Base-by-base conservation (phyloP, 2,797 vertebrate genomes). In the Chromis chromis region DNA sequence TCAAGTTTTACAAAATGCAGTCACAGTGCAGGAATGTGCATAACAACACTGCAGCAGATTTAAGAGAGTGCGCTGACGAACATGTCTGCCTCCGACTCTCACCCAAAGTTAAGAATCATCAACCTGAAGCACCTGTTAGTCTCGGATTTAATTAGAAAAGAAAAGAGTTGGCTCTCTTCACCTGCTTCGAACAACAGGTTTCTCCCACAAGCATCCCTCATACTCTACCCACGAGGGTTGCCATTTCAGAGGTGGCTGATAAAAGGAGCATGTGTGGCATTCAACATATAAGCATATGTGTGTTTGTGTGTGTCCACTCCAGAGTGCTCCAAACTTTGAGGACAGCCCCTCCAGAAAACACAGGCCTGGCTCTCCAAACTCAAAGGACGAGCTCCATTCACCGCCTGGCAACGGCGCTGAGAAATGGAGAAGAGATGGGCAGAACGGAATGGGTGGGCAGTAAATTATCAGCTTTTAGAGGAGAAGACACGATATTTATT, bases 251-350 rank as follows among this genome's bases (percentile, higher is more conserved):
- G 80, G 77, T 85, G 86, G 77, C 77, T 79, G 70, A 88, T 89
- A 84, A 90, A 50, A 88, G 86, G 81, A 85, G 69, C 86, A 79
- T 90, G 86, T 89, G 82, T 82, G 71, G 87, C 79, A 82, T 89
- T 90, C 83, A 90, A 84, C 70, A 83, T 87, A 64, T 70, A 44
- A 86, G 81, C 76, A 79, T 85, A 78, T 84, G 79, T 81, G 81
- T 81, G 74, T 81, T 74, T 83, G 76, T 79, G 78, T 76, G 60
- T 61, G 79, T 91, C 92, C 93, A 93, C 94, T 95, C 90, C 88
- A 94, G 91, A 85, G 92, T 93, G 90, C 94, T 95, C 90, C 90
- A 94, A 88, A 88, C 87, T 83, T 91, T 81, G 82, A 94, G 93
- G 82, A 86, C 88, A 64, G 75, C 89, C 89, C 89, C 88, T 92